These are phyloP conservation scores for Maylandia zebra DNA, from an alignment of 2,113 vertebrate species.

Conservation along the genomic window DNA sequence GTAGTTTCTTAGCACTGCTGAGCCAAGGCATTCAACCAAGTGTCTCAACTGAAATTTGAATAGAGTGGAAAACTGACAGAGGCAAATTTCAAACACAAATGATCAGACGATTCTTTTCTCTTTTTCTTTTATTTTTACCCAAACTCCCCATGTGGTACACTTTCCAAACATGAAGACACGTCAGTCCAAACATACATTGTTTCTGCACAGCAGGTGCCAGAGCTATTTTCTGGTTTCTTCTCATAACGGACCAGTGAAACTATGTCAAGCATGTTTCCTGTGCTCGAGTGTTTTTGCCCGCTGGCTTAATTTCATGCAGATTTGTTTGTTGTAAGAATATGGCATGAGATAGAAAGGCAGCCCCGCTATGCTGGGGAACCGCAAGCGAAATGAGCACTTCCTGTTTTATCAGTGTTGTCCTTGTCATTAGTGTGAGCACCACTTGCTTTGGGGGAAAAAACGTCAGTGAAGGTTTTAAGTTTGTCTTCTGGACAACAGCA, in stretches of 20 bases:
- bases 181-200: constrained; percentile 36
- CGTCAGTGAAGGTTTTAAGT: background rate
- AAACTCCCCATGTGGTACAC: constrained; percentile 1
- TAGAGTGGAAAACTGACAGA: constrained; percentile 50
- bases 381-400: background rate
- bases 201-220: constrained; percentile 53
- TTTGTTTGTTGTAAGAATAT: constrained; percentile 9
- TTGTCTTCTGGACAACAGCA: constrained; percentile 27
- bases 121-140: constrained; percentile 26
- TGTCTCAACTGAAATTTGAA: constrained; percentile 40
- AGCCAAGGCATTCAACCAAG: constrained; percentile 32
- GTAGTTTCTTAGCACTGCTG: constrained; percentile 36
- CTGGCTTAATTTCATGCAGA: constrained; percentile 2
- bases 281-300: background rate
- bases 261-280: constrained; percentile 37
- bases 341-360: background rate
- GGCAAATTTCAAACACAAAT: constrained; percentile 11
- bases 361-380: background rate
- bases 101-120: background rate
- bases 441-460: background rate
- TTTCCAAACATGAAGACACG: constrained; percentile 15
- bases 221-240: constrained; percentile 36
- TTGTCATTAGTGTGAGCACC: background rate
- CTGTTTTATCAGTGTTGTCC: background rate
- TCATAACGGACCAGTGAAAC: constrained; percentile 8